phyloP scores from a whole-genome alignment of 2,113 vertebrate species.

The Otis tarda region DNA sequence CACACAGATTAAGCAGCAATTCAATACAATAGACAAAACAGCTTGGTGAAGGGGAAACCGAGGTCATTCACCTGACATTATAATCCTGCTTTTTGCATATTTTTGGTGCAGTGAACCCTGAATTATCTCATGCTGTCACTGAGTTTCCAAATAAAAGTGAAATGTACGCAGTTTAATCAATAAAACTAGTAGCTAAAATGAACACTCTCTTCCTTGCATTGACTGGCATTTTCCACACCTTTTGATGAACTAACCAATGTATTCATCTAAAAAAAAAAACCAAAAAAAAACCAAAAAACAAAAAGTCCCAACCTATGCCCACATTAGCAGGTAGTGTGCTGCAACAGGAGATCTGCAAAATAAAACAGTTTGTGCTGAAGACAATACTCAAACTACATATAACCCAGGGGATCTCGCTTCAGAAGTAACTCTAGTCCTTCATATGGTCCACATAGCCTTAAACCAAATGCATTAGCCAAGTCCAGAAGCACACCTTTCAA shows the following conservation, averaged over 20 bases:
- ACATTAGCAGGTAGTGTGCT: not conserved
- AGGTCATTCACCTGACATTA: not conserved
- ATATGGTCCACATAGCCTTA: not conserved
- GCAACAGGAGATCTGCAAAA: not conserved
- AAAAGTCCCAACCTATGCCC: not conserved
- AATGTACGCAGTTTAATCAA: not conserved
- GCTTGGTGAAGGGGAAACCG: not conserved
- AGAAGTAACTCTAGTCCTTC: not conserved
- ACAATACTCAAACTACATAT: not conserved
- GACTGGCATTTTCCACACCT: not conserved
- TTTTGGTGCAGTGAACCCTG: not conserved
- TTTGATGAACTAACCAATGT: not conserved
- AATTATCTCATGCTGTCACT: not conserved
- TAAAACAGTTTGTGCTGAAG: not conserved
- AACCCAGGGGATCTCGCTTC: not conserved
- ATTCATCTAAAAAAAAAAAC: not conserved
- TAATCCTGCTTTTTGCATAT: not conserved
- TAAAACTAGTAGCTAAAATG: not conserved
- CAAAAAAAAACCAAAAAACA: no score
- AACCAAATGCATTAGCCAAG: not conserved
- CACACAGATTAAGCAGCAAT: not conserved
- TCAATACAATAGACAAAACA: not conserved
- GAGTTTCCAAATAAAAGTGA: not conserved
- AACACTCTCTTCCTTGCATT: not conserved
- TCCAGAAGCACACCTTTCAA: not conserved